A percentile compares a stretch with the other conserved stretches of the same genome.
phyloP scores from a whole-genome alignment of 2,113 vertebrate genomes.

The Xerus inauris region DNA sequence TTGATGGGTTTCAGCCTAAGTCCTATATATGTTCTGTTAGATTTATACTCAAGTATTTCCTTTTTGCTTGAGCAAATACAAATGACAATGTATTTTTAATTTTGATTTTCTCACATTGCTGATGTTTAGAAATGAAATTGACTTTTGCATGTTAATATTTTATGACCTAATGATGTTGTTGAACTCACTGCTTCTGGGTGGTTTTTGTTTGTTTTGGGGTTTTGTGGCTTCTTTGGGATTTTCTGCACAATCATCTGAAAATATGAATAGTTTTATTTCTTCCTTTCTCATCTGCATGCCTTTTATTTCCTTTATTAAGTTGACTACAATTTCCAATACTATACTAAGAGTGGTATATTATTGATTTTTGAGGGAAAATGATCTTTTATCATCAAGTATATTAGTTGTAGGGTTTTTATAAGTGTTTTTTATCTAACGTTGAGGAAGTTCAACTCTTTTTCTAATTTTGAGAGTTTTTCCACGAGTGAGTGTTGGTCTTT shows the following conservation, averaged over 20 bases:
- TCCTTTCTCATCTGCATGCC: neutral
- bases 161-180: neutral
- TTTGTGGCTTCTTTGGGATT: neutral
- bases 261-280: neutral
- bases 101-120: constrained; percentile 15
- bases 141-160: neutral
- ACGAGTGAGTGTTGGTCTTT: neutral
- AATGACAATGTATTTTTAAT: neutral
- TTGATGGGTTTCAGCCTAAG: neutral
- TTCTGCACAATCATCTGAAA: neutral
- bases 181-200: neutral
- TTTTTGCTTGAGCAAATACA: neutral
- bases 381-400: neutral
- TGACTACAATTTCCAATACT: neutral
- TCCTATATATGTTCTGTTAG: neutral
- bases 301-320: constrained; percentile 38
- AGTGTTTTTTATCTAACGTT: neutral
- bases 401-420: neutral
- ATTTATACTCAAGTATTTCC: neutral
- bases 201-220: neutral
- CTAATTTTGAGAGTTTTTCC: neutral
- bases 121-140: constrained; percentile 32
- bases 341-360: neutral
- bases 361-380: constrained; percentile 22
- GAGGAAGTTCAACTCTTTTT: neutral